Evolutionary conservation across 2,113 vertebrate genomes (phyloP).

Genomic region (Dasyurus viverrinus): DNA sequence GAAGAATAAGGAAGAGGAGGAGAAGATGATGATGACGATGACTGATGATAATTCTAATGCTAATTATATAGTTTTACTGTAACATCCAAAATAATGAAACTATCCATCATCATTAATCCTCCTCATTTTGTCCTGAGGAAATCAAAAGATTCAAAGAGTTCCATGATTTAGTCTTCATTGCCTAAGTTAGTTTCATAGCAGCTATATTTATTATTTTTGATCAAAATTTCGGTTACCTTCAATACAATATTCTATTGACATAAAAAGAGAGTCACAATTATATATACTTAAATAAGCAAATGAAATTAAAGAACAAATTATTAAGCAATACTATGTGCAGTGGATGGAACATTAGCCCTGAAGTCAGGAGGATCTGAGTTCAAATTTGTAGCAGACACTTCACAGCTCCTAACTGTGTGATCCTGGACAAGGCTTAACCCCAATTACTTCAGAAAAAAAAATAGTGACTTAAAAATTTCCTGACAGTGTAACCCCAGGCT

Average conservation of each 20-base stretch:
- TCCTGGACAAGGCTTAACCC: too few species aligned
- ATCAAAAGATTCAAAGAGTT: neutral
- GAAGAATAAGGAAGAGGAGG: too few species aligned
- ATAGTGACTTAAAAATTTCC: neutral
- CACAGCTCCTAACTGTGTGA: too few species aligned
- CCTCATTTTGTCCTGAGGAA: neutral
- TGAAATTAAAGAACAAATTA: neutral
- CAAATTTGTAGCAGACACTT: too few species aligned
- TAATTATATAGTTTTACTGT: neutral
- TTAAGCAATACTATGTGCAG: neutral
- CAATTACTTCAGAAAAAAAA: too few species aligned
- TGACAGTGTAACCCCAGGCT: neutral
- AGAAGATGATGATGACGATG: neutral
- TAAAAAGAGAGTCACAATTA: neutral
- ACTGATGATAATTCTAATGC: neutral
- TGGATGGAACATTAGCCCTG: too few species aligned
- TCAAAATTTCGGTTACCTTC: neutral
- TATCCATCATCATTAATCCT: neutral
- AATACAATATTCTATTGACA: neutral
- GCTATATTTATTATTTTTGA: neutral
- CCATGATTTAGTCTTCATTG: neutral
- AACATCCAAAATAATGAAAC: neutral
- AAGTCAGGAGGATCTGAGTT: too few species aligned
- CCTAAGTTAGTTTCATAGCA: neutral
- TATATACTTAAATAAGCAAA: neutral